Conservation (phyloP, 1,140 invertebrate species). For the Drosophila nigromelanica region DNA sequence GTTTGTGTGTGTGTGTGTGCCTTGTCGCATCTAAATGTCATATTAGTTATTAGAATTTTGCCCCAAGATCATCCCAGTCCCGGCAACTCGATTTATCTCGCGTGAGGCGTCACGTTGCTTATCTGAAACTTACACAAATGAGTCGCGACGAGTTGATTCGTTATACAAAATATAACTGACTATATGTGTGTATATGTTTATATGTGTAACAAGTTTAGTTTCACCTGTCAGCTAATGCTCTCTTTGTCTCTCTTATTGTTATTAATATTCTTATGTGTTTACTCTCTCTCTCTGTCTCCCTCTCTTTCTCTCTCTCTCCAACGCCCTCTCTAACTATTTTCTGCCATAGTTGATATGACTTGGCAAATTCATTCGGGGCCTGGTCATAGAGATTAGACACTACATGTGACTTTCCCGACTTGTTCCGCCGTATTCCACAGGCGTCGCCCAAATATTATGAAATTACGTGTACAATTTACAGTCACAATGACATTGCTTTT, state of each 20-base stretch:
- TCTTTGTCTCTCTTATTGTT: background rate
- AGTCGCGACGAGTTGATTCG: conserved; percentile 13
- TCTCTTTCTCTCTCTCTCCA: background rate
- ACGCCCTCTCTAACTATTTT: background rate
- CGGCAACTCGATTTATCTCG: conserved; percentile 57
- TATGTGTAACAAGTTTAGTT: conserved; percentile 31
- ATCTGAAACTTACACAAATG: conserved; percentile 59
- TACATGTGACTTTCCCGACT: conserved; percentile 31
- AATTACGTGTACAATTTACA: conserved; percentile 12
- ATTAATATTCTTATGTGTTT: background rate
- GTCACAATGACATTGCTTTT: conserved; percentile 31
- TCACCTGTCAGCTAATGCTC: conserved; percentile 30
- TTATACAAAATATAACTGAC: conserved; percentile 27
- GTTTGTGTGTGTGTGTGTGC: background rate
- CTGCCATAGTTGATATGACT: conserved; percentile 22
- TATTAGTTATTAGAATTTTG: conserved; percentile 53
- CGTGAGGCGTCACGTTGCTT: conserved; percentile 74
- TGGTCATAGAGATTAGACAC: conserved; percentile 21
- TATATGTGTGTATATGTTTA: conserved; percentile 16
- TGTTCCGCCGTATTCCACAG: conserved; percentile 1
- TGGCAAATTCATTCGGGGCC: conserved; percentile 22
- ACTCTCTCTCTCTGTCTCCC: background rate
- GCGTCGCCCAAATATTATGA: conserved; percentile 18
- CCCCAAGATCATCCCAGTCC: conserved; percentile 6
- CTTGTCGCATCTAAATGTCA: conserved; percentile 47